Conservation (phyloP, 2,888 invertebrate species). For the Callimorpha dominula region DNA sequence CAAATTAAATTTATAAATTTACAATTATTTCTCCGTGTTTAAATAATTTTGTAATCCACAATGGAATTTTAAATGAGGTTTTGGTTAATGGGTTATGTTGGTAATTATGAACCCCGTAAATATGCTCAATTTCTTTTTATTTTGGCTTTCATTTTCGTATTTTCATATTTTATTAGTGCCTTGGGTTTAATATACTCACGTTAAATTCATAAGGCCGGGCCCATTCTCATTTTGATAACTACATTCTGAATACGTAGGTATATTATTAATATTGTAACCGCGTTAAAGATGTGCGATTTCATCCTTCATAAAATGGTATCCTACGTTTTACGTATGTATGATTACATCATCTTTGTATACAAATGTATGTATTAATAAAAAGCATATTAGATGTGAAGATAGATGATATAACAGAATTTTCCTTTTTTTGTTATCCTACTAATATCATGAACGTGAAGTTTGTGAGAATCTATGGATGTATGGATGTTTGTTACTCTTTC, state of each 20-base stretch:
- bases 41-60: background rate
- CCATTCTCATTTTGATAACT: background rate
- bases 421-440: background rate
- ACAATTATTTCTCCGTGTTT: background rate
- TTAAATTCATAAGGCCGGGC: background rate
- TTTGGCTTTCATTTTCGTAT: background rate
- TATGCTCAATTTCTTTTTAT: background rate
- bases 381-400: background rate
- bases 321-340: background rate
- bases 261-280: background rate
- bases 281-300: background rate
- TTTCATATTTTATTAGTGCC: background rate
- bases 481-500: too few relatives aligned
- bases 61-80: conserved; percentile 1
- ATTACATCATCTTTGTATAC: background rate
- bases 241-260: background rate
- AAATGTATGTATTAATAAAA: background rate
- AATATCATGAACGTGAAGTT: too few relatives aligned
- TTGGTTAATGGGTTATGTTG: background rate
- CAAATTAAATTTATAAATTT: background rate
- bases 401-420: background rate
- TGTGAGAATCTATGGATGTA: too few relatives aligned
- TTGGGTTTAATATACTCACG: background rate
- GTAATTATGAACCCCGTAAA: background rate
- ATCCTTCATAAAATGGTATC: background rate